Evolutionary conservation across 2,888 invertebrate species (phyloP).

Genomic region (Microdon myrmicae): DNA sequence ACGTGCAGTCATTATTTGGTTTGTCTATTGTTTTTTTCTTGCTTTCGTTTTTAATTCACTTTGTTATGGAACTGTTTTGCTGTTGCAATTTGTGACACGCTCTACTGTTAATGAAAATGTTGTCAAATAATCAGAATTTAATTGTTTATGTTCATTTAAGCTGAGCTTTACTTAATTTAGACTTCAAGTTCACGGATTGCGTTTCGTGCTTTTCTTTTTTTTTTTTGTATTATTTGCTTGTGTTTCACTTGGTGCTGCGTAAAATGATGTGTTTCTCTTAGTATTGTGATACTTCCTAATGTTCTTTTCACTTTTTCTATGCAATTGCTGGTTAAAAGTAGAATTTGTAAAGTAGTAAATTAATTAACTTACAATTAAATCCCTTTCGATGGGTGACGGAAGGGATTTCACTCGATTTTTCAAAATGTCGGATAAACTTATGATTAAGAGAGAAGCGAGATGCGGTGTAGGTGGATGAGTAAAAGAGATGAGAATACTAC

Average conservation of each 20-base stretch:
- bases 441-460: constrained; percentile 39
- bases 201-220: neutral
- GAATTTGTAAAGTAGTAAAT: no score
- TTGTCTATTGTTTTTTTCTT: constrained; percentile 13
- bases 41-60: no score
- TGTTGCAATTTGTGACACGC: no score
- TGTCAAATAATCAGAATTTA: constrained; percentile 24
- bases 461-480: constrained; percentile 10
- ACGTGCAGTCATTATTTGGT: constrained; percentile 58
- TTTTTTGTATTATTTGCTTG: constrained; percentile 5
- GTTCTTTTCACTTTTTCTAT: constrained; percentile 11
- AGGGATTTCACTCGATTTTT: constrained; percentile 39
- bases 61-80: no score
- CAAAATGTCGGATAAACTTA: constrained; percentile 50
- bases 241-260: neutral
- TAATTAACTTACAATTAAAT: no score
- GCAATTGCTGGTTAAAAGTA: constrained; percentile 1
- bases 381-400: no score
- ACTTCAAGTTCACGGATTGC: constrained; percentile 38
- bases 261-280: neutral
- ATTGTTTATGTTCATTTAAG: constrained; percentile 19
- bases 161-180: constrained; percentile 21
- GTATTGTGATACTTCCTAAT: neutral
- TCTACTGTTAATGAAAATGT: no score
- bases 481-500: constrained; percentile 41